Conservation (phyloP, 2,797 vertebrate species). For the Gymnoscopelus microlampas region DNA sequence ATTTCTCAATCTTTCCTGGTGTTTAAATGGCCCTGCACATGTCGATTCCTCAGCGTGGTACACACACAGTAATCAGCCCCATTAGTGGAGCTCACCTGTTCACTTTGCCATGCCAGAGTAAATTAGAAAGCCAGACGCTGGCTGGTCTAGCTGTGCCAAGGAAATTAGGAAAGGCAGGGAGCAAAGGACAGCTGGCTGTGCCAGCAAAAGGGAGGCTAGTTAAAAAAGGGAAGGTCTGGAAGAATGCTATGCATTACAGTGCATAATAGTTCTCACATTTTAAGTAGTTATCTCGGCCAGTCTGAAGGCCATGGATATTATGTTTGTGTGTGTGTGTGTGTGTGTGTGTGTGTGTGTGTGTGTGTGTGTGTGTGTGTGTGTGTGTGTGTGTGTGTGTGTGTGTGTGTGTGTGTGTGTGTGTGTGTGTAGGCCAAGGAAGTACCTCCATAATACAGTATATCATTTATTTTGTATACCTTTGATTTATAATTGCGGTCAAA, state of each 20-base stretch:
- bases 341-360: too few relatives aligned
- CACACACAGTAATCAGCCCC: constrained; percentile 48
- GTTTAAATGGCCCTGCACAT: constrained; percentile 36
- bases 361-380: too few relatives aligned
- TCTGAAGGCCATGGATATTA: too few relatives aligned
- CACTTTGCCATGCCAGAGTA: constrained; percentile 56
- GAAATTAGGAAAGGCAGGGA: constrained; percentile 34
- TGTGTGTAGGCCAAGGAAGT: too few relatives aligned
- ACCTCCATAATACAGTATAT: too few relatives aligned
- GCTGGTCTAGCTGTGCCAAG: constrained; percentile 42
- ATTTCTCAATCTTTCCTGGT: constrained; percentile 27
- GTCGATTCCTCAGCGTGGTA: constrained; percentile 39
- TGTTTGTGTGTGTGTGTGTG: too few relatives aligned
- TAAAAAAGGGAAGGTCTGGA: neutral
- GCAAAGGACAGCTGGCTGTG: constrained; percentile 3
- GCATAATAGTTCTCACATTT: neutral
- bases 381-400: too few relatives aligned
- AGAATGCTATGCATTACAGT: neutral
- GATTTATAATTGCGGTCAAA: too few relatives aligned
- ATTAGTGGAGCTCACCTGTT: constrained; percentile 68
- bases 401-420: too few relatives aligned
- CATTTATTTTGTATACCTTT: too few relatives aligned
- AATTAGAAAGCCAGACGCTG: constrained; percentile 44
- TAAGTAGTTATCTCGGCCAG: too few relatives aligned
- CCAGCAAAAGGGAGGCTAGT: constrained; percentile 22